A percentile compares a stretch with the other conserved stretches of the same genome.
phyloP scores from a whole-genome alignment of 2,888 invertebrate genomes.

The Taphrorychus bicolor region DNA sequence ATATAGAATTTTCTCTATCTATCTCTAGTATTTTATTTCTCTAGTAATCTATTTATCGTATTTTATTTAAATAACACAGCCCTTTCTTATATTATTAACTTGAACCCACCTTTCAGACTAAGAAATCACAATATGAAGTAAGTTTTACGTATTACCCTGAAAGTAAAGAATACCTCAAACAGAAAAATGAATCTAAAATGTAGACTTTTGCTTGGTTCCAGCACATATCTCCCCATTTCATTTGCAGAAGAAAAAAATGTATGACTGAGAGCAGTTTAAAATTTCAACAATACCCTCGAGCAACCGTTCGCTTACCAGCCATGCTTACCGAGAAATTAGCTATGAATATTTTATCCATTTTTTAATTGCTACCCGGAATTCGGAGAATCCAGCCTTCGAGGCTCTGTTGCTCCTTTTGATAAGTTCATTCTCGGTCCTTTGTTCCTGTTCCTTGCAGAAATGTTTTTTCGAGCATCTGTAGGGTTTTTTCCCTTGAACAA shows the following conservation, averaged over 20 bases:
- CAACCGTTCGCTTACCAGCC: conserved; percentile 9
- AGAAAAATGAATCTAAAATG: no score
- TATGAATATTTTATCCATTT: conserved; percentile 33
- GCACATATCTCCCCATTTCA: not conserved
- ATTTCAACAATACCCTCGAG: conserved; percentile 15
- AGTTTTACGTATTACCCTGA: no score
- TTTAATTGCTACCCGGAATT: conserved; percentile 33
- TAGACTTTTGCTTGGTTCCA: not conserved
- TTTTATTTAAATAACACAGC: no score
- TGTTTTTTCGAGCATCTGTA: not conserved
- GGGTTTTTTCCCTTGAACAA: no score
- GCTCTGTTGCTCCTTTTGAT: not conserved
- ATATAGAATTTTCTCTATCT: no score
- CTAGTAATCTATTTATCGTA: no score
- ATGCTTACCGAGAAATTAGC: conserved; percentile 25
- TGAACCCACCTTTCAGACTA: no score
- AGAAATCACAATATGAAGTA: no score
- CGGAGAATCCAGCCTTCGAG: conserved; percentile 8
- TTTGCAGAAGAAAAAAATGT: not conserved
- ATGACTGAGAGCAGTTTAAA: conserved; percentile 14
- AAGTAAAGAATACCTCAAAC: no score
- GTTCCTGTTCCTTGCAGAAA: not conserved
- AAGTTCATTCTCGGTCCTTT: not conserved
- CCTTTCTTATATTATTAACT: no score
- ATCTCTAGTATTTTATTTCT: no score